Conservation (phyloP, 2,113 vertebrate species). For the Connochaetes taurinus region DNA sequence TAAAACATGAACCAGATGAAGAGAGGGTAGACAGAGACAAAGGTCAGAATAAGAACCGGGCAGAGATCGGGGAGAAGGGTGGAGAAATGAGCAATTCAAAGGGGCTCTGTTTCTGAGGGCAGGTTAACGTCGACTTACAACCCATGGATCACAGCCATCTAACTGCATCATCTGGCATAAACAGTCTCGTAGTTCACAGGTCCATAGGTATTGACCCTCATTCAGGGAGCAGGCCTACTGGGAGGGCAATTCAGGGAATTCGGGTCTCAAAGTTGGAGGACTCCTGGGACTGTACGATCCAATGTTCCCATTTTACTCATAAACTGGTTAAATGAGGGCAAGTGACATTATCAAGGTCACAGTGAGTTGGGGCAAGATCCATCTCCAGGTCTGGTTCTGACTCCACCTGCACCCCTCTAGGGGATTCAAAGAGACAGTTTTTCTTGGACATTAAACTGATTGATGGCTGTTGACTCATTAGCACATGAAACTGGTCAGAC, state of each 20-base stretch:
- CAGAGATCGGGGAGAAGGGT: neutral
- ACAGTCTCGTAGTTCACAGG: accelerated
- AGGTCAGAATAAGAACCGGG: neutral
- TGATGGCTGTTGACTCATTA: constrained; percentile 28
- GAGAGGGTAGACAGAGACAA: neutral
- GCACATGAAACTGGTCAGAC: constrained; percentile 42
- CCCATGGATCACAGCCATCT: neutral
- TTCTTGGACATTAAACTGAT: neutral
- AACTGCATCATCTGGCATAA: neutral
- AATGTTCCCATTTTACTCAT: neutral
- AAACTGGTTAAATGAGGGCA: neutral
- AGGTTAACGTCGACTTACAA: neutral
- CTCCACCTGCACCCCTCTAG: neutral
- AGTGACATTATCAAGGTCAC: neutral
- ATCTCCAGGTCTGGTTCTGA: neutral
- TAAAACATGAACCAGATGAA: neutral
- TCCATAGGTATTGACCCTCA: neutral
- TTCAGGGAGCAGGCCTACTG: no score
- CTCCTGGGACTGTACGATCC: neutral
- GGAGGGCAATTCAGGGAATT: neutral
- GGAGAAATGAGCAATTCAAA: neutral
- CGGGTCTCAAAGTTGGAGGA: neutral
- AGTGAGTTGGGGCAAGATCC: neutral
- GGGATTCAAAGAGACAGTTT: constrained; percentile 7
- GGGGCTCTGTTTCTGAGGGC: neutral